phyloP scores from a whole-genome alignment of 2,113 vertebrate species.

The Menidia beryllina region DNA sequence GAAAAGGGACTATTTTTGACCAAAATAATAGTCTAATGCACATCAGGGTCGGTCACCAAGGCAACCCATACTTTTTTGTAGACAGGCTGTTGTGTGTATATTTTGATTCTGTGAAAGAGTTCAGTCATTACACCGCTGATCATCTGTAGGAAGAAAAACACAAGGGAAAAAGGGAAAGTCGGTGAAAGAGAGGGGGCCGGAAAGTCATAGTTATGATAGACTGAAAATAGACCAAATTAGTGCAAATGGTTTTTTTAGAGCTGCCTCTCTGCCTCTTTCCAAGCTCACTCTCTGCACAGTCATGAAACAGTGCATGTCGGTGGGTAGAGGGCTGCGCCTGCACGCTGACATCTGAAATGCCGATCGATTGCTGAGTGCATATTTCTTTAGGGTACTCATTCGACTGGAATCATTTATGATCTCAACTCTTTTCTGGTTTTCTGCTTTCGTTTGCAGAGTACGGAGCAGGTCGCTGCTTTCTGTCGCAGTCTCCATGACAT shows the following conservation, averaged over 20 bases:
- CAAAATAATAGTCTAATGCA: constrained; percentile 67
- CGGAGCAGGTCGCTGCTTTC: constrained; percentile 92
- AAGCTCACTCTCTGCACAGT: constrained; percentile 58
- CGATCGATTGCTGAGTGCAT: background rate
- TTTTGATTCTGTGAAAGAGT: constrained; percentile 66
- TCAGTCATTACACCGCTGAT: constrained; percentile 61
- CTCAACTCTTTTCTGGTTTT: background rate
- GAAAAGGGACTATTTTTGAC: constrained; percentile 62
- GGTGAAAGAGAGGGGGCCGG: constrained; percentile 52
- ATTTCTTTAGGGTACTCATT: constrained; percentile 10
- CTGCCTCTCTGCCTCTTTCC: constrained; percentile 60
- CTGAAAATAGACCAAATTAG: constrained; percentile 81
- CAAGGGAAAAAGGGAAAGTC: constrained; percentile 45
- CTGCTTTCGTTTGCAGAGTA: constrained; percentile 82
- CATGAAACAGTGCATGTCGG: constrained; percentile 53
- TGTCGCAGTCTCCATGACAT: constrained; percentile 96
- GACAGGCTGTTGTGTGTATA: constrained; percentile 69
- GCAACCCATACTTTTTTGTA: constrained; percentile 71
- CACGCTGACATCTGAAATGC: constrained; percentile 11
- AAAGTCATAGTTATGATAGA: constrained; percentile 65
- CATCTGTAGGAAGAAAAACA: constrained; percentile 55
- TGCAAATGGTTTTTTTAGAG: constrained; percentile 59
- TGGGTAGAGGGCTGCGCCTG: constrained; percentile 45
- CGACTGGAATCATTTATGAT: background rate
- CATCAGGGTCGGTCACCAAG: constrained; percentile 71